Base-by-base conservation (phyloP, 1,140 invertebrate genomes). In the Achroia grisella region DNA sequence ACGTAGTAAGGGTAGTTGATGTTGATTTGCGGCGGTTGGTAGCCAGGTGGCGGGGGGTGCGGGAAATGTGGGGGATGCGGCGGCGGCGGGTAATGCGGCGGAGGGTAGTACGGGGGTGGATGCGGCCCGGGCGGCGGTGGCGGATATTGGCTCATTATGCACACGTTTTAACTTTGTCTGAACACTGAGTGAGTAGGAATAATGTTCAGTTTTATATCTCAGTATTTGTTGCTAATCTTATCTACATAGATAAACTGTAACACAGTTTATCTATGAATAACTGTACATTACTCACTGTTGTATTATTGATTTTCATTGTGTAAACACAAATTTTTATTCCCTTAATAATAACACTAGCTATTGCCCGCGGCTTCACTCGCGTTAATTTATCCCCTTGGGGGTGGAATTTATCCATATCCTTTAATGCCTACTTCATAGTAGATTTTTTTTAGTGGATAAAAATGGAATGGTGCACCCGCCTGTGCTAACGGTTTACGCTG, bases 1-100 rank as follows among this genome's bases (percentile, higher is more conserved):
- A 17, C 14, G 30, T 28, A 76, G 48, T 73, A 73, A 8, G 70
- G 71, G 35, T 67, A 66, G 1, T 56, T 41, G 2, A 23, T 23
- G 9, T 15, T 10, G 2, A 15, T 13, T 17, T 36, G 52, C 0
- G 44, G 48, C 4, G 47, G 57, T 28, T 17, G 12, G 40, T 56
- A 23, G 33, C 10, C n/a, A 56, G 43, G 10, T 44, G 44, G 60
- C 5, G 57, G 56, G 0, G 57, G 50, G 10, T 62, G 64, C 0
- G 62, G 68, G 12, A 54, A 46, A 11, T 53, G 60, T 0, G 48
- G 48, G 1, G 46, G 52, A 9, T 54, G 49, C 13, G 54, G 45
- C 4, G 52, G 48, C 10, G 55, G 57, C 4, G 49, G 59, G 8
- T 54, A 43, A 0, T 43, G 57, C 1, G 64, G 57, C 1, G 56